Evolutionary conservation across 1,140 invertebrate genomes (phyloP), one percentile per base, ranked within the genome.

Genomic region (Tribolium castaneum): DNA sequence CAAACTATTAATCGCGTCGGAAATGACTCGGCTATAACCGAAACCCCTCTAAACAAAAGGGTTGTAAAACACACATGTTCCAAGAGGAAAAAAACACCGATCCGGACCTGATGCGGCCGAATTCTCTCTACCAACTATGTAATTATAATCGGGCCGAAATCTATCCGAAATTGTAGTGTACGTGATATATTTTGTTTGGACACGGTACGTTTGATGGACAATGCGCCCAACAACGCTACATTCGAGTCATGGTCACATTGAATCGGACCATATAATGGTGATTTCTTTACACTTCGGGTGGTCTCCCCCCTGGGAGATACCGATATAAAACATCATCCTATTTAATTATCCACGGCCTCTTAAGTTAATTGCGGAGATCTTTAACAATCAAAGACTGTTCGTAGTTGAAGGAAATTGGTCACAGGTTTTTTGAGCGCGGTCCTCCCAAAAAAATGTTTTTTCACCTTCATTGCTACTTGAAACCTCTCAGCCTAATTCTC

Each of bases 271-370:
- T 14, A 59, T 59, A 59, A 59, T 35, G 56, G 56, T 62, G 59
- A 66, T 76, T 70, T 70, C 52, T 76, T 70, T 39, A 76, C 75
- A 76, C 62, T 12, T 76, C 75, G 62, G 72, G 72, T 75, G 56
- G 62, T 76, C 62, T 62, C 62, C 39, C 75, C 70, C 56, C 34
- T 50, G 75, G 45, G 39, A 56, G 35, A 14, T 12, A 10, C 3
- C 22, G 3, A n/a, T 54, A 25, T 45, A 52, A 52, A 14, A 14
- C 19, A 54, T 75, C 49, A 76, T 76, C 16, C 50, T 66, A 52
- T 49, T 50, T 66, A 76, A 56, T 49, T 74, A 52, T 54, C 25
- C 54, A 54, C 59, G 59, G 59, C 59, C 59, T 66, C 59, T 66
- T 66, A 35, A 39, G 59, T 66, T 66, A 35, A 66, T 66, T 66